Evolutionary conservation across 2,888 invertebrate genomes (phyloP).

Genomic region (Nudaria mundana): DNA sequence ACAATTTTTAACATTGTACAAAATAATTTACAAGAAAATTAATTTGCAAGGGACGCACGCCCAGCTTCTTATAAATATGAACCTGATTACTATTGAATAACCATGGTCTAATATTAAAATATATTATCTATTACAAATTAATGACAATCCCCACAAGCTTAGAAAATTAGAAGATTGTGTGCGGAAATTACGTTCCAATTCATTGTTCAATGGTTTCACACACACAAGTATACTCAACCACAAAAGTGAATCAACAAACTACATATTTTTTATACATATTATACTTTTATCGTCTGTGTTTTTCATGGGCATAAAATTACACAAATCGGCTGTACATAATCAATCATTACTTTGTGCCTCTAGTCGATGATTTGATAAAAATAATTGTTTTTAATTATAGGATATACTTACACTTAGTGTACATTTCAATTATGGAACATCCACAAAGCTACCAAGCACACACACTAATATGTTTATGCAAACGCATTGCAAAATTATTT

Average conservation of each 20-base stretch:
- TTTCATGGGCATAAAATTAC: no score
- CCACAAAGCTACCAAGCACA: no score
- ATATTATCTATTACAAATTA: constrained; percentile 57
- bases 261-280: constrained; percentile 16
- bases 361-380: constrained; percentile 11
- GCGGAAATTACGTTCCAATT: constrained; percentile 25
- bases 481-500: no score
- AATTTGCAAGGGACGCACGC: constrained; percentile 38
- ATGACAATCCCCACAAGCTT: constrained; percentile 39
- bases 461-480: no score
- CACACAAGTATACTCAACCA: no score
- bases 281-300: no score
- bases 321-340: constrained; percentile 13
- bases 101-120: constrained; percentile 58
- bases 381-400: background rate
- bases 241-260: no score
- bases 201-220: no score
- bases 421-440: no score
- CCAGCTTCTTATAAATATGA: constrained; percentile 37
- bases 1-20: constrained; percentile 63
- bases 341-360: constrained; percentile 27
- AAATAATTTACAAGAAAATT: constrained; percentile 68
- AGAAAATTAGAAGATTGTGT: constrained; percentile 31
- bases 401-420: no score
- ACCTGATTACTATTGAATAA: constrained; percentile 52